Base-by-base conservation (phyloP, 2,888 invertebrate genomes). In the Lottia scabra region DNA sequence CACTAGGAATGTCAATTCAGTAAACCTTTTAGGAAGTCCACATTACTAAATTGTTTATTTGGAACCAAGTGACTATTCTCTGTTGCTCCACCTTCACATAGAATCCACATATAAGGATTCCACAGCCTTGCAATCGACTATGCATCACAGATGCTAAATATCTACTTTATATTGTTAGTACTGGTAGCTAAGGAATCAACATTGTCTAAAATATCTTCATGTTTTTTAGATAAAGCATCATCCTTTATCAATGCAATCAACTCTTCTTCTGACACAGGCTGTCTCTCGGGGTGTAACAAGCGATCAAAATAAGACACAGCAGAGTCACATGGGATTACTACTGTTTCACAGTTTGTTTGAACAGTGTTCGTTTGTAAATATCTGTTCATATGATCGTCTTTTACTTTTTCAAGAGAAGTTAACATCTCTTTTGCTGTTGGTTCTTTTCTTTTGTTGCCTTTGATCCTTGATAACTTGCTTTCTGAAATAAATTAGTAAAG, bases 351-450 rank as follows among this genome's bases (percentile, higher is more conserved):
- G 15, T 56, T 19, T 19, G 23, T 23, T 56, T 56, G 19, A 10
- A 23, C 23, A 56, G 19, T 56, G 19, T 56, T 16, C 12, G 12
- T 23, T 23, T 19, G 23, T 23, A 56, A 23, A 56, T 23, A 56
- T 56, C 56, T 56, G 56, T 56, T 56, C 56, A 56, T 56, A 56
- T 56, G 56, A 13, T 56, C 56, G 4, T 56, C 56, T 56, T 56
- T 56, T 0, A 56, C 56, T 56, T 56, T 56, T 4, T 23, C 19
- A 0, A 56, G 13, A 10, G 56, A 56, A 8, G 56, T 23, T 12
- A 56, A 23, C 19, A 56, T 56, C 56, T 56, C 56, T 56, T 56
- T 56, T 56, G 56, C 19, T 56, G 56, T 23, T 56, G 19, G 56
- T 56, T 56, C 56, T 23, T 16, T 56, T 19, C 56, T 56, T 19